Evolutionary conservation across 2,113 vertebrate species (phyloP).

Genomic region (Marcusenius ussheri): DNA sequence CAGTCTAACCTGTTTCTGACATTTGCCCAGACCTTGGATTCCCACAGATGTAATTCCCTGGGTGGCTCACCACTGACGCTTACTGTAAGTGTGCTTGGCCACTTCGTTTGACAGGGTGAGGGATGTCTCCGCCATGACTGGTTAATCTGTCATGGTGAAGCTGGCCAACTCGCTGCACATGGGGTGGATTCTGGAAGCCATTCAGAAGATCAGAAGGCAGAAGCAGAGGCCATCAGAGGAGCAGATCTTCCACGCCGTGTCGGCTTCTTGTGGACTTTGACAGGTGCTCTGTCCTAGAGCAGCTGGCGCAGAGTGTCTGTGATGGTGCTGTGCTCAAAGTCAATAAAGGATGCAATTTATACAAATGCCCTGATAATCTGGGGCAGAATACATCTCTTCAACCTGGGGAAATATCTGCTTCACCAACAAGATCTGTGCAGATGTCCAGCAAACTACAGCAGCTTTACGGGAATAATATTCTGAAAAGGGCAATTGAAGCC

Average conservation of each 20-base stretch:
- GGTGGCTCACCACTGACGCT: neutral
- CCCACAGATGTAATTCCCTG: conserved; percentile 33
- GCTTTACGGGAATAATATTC: conserved; percentile 96
- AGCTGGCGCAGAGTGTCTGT: conserved; percentile 91
- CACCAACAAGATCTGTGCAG: conserved; percentile 75
- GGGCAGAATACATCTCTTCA: conserved; percentile 74
- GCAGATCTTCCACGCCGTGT: conserved; percentile 92
- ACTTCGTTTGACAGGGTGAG: neutral
- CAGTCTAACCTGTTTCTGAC: neutral
- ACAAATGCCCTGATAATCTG: conserved; percentile 91
- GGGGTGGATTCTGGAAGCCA: conserved; percentile 99
- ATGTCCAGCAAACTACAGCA: conserved; percentile 78
- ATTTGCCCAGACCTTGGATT: conserved; percentile 14
- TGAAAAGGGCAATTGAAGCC: conserved; percentile 87
- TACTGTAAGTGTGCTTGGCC: neutral
- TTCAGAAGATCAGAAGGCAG: conserved; percentile 98
- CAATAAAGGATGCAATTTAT: conserved; percentile 94
- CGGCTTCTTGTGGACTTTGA: conserved; percentile 88
- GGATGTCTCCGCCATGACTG: conserved; percentile 63
- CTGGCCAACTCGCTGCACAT: conserved; percentile 98
- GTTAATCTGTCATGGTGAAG: conserved; percentile 97
- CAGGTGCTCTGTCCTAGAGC: conserved; percentile 85
- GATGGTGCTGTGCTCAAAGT: conserved; percentile 97
- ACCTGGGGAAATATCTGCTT: conserved; percentile 65
- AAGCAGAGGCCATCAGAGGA: conserved; percentile 98